Evolutionary conservation across 1,140 invertebrate genomes (phyloP).

Genomic region (Yoshiicerus persimilis): DNA sequence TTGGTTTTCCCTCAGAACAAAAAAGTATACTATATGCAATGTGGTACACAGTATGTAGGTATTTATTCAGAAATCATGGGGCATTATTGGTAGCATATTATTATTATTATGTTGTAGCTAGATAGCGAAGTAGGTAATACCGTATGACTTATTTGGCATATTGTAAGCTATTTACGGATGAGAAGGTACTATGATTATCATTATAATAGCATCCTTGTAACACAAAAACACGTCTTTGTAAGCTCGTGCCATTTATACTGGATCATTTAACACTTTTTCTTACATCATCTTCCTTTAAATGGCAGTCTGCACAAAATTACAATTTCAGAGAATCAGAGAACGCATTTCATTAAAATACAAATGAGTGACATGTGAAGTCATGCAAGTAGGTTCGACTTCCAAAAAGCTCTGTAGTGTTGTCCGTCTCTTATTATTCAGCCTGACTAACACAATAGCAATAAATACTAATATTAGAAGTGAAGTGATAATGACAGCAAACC

Average conservation of each 20-base stretch:
- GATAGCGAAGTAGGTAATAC: background rate
- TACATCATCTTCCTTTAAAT: background rate
- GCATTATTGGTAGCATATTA: too few relatives aligned
- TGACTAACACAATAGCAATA: too few relatives aligned
- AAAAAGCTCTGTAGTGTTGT: too few relatives aligned
- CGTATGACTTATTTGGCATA: background rate
- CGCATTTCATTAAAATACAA: background rate
- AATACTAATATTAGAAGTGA: too few relatives aligned
- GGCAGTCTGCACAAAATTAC: background rate
- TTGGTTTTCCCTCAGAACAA: too few relatives aligned
- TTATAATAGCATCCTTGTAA: background rate
- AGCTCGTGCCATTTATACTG: background rate
- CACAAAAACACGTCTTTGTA: background rate
- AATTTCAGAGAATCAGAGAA: background rate
- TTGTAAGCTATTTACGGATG: background rate
- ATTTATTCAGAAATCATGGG: too few relatives aligned
- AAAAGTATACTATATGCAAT: too few relatives aligned
- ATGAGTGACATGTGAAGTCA: background rate
- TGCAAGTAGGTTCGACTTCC: background rate
- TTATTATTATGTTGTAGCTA: background rate
- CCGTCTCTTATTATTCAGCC: too few relatives aligned
- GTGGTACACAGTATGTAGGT: too few relatives aligned
- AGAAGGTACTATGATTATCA: background rate
- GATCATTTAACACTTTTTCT: background rate
- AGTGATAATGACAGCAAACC: too few relatives aligned